Percentiles rank a stretch among this genome's conserved stretches.
Conservation (phyloP, 2,888 invertebrate genomes). For the Imbricaverruca yamaguchii region DNA sequence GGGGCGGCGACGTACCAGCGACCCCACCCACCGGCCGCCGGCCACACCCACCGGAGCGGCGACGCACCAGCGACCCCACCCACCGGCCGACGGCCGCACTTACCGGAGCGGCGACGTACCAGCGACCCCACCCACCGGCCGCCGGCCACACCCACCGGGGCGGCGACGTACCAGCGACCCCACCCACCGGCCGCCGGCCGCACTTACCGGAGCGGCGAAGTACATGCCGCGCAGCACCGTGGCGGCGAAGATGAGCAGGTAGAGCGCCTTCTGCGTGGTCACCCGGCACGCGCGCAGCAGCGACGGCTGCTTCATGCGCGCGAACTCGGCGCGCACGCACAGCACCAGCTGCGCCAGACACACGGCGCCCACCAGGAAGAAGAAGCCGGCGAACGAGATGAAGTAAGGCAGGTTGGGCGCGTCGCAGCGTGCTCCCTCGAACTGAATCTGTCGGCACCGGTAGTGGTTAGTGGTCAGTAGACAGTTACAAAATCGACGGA, state of each 20-base stretch:
- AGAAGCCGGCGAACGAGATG: conserved; percentile 54
- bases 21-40: too few species aligned
- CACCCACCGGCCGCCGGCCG: too few species aligned
- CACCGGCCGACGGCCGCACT: conserved; percentile 39
- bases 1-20: too few species aligned
- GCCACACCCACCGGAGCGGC: too few species aligned
- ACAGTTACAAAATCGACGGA: too few species aligned
- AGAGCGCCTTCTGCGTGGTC: conserved; percentile 82
- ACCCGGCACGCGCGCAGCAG: conserved; percentile 72
- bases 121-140: too few species aligned
- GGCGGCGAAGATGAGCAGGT: conserved; percentile 77
- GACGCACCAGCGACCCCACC: too few species aligned
- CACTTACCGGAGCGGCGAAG: conserved; percentile 75
- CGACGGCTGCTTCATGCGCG: conserved; percentile 60
- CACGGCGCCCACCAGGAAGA: conserved; percentile 72
- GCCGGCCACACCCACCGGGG: too few species aligned
- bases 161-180: too few species aligned
- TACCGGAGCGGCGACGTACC: too few species aligned
- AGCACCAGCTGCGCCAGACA: conserved; percentile 76
- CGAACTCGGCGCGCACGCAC: conserved; percentile 63
- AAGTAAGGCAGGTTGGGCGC: conserved; percentile 75
- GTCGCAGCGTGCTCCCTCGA: conserved; percentile 72
- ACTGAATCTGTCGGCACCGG: conserved; percentile 49
- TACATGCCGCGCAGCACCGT: conserved; percentile 77
- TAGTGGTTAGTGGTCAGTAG: neutral